Evolutionary conservation across 2,113 vertebrate species (phyloP).

Genomic region (Choloepus hoffmanni): DNA sequence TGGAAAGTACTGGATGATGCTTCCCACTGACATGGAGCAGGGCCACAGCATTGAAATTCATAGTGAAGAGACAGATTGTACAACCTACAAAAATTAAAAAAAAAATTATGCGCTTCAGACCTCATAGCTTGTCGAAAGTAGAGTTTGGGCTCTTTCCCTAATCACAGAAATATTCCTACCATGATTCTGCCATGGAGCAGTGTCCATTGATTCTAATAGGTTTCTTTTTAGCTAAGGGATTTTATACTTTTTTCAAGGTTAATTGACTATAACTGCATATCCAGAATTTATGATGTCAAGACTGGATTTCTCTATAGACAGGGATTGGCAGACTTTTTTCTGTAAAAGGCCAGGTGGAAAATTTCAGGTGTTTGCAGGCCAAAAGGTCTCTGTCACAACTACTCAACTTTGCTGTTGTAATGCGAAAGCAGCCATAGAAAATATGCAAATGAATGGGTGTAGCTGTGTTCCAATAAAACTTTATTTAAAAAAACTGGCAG

Average conservation of each 20-base stretch:
- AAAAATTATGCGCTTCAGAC: not conserved
- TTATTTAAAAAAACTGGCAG: not conserved
- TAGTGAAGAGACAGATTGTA: not conserved
- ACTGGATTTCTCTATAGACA: not conserved
- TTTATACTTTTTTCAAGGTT: not conserved
- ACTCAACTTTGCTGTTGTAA: not conserved
- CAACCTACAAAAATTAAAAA: not conserved
- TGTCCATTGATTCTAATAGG: not conserved
- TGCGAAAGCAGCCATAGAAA: not conserved
- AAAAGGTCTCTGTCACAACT: not conserved
- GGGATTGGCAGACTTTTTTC: not conserved
- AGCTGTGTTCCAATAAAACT: conserved; percentile 9
- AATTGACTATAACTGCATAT: not conserved
- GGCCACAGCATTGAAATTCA: too few species aligned
- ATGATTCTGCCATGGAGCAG: not conserved
- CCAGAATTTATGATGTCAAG: not conserved
- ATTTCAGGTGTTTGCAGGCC: not conserved
- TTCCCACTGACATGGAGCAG: fast-evolving
- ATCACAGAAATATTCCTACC: not conserved
- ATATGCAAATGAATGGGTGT: not conserved
- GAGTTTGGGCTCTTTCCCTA: not conserved
- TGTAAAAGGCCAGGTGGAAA: not conserved
- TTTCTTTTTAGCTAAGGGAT: not conserved
- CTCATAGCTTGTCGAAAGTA: not conserved
- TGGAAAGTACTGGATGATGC: not conserved